phyloP scores from a whole-genome alignment of 2,888 invertebrate genomes.

The Emmelina monodactyla region DNA sequence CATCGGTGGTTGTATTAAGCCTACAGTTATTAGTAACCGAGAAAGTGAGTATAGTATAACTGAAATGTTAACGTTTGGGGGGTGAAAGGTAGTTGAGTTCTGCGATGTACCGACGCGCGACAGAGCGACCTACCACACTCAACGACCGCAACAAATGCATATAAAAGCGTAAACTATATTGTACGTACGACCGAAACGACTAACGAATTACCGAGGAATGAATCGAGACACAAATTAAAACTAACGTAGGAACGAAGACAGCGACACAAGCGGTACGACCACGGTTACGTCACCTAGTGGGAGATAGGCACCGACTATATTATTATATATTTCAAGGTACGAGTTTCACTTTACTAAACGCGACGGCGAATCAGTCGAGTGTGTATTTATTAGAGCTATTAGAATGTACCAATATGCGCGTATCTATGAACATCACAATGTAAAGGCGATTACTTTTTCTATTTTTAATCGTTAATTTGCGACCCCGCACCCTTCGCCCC shows the following conservation, averaged over 20 bases:
- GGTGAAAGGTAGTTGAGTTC: too few species aligned
- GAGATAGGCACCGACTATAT: conserved; percentile 44
- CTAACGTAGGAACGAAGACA: conserved; percentile 53
- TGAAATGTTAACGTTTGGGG: conserved; percentile 9
- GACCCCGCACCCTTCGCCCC: conserved; percentile 52
- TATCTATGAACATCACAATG: conserved; percentile 60
- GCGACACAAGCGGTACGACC: conserved; percentile 33
- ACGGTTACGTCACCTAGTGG: conserved; percentile 49
- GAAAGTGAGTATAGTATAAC: conserved; percentile 17
- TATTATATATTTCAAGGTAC: conserved; percentile 40
- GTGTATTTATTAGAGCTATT: conserved; percentile 48
- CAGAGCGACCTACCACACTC: conserved; percentile 13
- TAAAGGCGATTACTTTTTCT: conserved; percentile 50
- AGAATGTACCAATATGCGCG: conserved; percentile 51
- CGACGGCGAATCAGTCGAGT: conserved; percentile 47
- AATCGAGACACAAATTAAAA: conserved; percentile 55
- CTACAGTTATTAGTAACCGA: conserved; percentile 40
- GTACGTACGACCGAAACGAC: conserved; percentile 26
- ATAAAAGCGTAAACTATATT: conserved; percentile 21
- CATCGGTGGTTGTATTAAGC: conserved; percentile 59
- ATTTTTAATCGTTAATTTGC: conserved; percentile 46
- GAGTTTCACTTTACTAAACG: conserved; percentile 44
- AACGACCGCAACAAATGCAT: conserved; percentile 17
- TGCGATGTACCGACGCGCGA: too few species aligned
- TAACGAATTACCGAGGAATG: conserved; percentile 42